These are phyloP conservation scores for Drosophila fuyamai DNA, from an alignment of 1,140 invertebrate species.

Conservation along the genomic window DNA sequence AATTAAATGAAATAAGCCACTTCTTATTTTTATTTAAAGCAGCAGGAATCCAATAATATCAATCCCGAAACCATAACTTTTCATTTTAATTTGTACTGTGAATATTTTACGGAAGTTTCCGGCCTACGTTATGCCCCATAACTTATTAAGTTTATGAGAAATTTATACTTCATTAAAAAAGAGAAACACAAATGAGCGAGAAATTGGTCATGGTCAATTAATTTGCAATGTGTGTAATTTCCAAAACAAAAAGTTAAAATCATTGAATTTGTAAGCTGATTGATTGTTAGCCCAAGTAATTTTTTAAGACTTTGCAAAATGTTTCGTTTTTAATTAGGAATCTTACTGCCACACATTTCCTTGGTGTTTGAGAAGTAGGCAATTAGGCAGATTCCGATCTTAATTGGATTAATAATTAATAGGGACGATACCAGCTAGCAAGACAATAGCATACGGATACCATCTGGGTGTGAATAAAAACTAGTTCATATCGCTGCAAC, in stretches of 20 bases:
- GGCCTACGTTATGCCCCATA: constrained; percentile 24
- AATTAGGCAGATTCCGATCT: constrained; percentile 14
- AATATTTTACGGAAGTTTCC: constrained; percentile 6
- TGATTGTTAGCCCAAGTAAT: constrained; percentile 11
- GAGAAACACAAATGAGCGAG: constrained; percentile 19
- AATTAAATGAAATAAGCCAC: no score
- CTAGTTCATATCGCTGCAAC: constrained; percentile 51
- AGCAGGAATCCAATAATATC: no score
- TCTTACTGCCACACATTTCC: constrained; percentile 7
- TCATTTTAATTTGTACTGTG: no score
- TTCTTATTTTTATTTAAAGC: no score
- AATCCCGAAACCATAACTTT: no score
- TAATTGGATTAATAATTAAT: constrained; percentile 15
- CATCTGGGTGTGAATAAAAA: constrained; percentile 13
- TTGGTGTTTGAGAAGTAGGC: background rate
- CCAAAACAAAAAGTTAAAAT: constrained; percentile 9
- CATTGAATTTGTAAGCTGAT: constrained; percentile 8
- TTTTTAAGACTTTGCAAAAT: constrained; percentile 20
- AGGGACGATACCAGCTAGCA: background rate
- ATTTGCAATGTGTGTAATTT: constrained; percentile 33
- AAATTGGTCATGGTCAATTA: constrained; percentile 43
- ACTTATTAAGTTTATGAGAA: constrained; percentile 14
- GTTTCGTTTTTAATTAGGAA: background rate
- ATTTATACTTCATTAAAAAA: constrained; percentile 4
- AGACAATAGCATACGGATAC: constrained; percentile 7